A percentile compares a stretch with the other conserved stretches of the same genome.
These are phyloP conservation scores for Calephelis perditalis DNA, from an alignment of 2,888 invertebrate genomes.

Conservation along the genomic window DNA sequence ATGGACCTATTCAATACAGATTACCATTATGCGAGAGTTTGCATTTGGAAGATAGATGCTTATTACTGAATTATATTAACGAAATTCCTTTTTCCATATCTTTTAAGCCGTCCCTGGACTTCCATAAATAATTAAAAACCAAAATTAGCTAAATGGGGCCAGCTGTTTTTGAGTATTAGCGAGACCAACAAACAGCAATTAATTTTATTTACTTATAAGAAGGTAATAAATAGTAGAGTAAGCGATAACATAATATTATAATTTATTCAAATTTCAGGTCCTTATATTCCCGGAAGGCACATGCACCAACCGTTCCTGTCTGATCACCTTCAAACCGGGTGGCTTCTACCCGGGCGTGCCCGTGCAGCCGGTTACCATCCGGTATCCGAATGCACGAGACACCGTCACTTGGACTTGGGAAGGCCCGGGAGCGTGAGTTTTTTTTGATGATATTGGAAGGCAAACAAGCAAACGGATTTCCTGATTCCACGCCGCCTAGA, in stretches of 20 bases:
- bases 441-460: not conserved
- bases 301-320: conserved; percentile 94
- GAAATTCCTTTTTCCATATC: too few relatives aligned
- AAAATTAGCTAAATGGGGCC: too few relatives aligned
- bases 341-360: conserved; percentile 98
- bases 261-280: conserved; percentile 73
- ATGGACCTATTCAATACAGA: too few relatives aligned
- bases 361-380: conserved; percentile 94
- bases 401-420: conserved; percentile 97
- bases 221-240: too few relatives aligned
- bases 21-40: too few relatives aligned
- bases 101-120: too few relatives aligned
- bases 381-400: conserved; percentile 93
- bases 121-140: too few relatives aligned
- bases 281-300: conserved; percentile 98
- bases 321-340: conserved; percentile 94
- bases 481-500: not conserved
- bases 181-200: too few relatives aligned
- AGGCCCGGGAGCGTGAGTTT: conserved; percentile 93
- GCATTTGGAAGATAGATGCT: too few relatives aligned
- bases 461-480: not conserved
- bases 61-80: too few relatives aligned
- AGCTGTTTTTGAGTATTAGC: too few relatives aligned
- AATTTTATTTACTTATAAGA: too few relatives aligned
- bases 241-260: not conserved